phyloP scores from a whole-genome alignment of 2,113 vertebrate species.

The Bagarius yarrelli region DNA sequence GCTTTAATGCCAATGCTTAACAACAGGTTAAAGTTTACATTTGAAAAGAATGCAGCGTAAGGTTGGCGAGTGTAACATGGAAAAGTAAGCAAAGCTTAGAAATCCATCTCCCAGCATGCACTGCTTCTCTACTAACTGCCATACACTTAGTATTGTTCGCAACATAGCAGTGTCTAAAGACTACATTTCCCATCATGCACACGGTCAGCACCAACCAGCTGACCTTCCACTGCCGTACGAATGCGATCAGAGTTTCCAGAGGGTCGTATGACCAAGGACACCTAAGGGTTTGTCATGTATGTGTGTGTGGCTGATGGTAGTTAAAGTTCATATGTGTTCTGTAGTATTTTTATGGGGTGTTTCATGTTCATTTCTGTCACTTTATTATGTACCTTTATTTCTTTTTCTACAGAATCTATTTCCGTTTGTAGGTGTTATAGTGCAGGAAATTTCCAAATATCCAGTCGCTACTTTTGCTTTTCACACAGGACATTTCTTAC shows the following conservation, averaged over 20 bases:
- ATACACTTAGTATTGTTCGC: background rate
- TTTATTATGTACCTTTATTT: background rate
- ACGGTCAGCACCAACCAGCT: background rate
- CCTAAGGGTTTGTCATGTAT: background rate
- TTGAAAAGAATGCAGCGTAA: background rate
- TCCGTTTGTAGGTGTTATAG: background rate
- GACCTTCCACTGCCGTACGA: conserved; percentile 2
- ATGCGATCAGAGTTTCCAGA: background rate
- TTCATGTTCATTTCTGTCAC: background rate
- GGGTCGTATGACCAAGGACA: background rate
- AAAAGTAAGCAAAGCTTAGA: background rate
- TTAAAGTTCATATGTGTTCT: background rate
- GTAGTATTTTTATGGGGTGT: background rate
- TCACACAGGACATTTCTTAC: background rate
- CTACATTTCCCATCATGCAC: background rate
- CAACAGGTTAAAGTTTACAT: conserved; percentile 5
- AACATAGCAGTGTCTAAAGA: background rate
- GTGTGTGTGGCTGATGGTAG: background rate
- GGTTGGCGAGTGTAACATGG: background rate
- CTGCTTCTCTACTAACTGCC: background rate
- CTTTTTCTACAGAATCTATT: background rate
- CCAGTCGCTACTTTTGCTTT: background rate
- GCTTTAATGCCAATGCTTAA: background rate
- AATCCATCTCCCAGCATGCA: conserved; percentile 18
- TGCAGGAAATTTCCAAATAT: background rate